A percentile compares a stretch with the other conserved stretches of the same genome.
Evolutionary conservation across 2,888 invertebrate species (phyloP).

Genomic region (Helicoverpa assulta): DNA sequence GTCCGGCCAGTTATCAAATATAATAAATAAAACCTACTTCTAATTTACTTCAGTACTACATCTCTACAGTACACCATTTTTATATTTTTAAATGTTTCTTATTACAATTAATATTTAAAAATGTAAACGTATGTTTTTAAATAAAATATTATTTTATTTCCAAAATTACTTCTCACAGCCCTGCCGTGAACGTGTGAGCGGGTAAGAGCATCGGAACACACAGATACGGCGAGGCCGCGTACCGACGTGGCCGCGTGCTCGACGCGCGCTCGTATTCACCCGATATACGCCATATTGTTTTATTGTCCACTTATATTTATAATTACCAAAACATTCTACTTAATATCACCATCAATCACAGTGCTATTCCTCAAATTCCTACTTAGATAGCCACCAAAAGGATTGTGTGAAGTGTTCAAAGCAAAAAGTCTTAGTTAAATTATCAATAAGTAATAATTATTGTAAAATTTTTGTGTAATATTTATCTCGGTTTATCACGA

Average conservation of each 20-base stretch:
- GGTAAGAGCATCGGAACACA: conserved; percentile 79
- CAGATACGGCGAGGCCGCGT: conserved; percentile 82
- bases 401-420: conserved; percentile 36
- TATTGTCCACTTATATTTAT: conserved; percentile 73
- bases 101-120: conserved; percentile 2
- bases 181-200: conserved; percentile 84
- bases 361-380: conserved; percentile 30
- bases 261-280: conserved; percentile 80
- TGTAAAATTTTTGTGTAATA: conserved; percentile 31
- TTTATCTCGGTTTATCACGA: conserved; percentile 60
- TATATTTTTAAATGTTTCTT: no score
- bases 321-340: conserved; percentile 63
- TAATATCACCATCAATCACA: conserved; percentile 15
- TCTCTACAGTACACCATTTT: no score
- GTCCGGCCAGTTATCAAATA: no score
- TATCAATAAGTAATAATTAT: conserved; percentile 44
- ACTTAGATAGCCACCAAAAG: conserved; percentile 26
- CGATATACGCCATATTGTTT: conserved; percentile 87
- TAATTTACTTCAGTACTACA: no score
- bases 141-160: conserved; percentile 48
- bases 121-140: no score
- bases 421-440: conserved; percentile 43
- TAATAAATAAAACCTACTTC: no score
- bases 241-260: conserved; percentile 78
- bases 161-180: conserved; percentile 69